A percentile compares a stretch with the other conserved stretches of the same genome.
These are phyloP conservation scores for Ctenosaura bakeri DNA, from an alignment of 2,797 vertebrate genomes.

Conservation along the genomic window DNA sequence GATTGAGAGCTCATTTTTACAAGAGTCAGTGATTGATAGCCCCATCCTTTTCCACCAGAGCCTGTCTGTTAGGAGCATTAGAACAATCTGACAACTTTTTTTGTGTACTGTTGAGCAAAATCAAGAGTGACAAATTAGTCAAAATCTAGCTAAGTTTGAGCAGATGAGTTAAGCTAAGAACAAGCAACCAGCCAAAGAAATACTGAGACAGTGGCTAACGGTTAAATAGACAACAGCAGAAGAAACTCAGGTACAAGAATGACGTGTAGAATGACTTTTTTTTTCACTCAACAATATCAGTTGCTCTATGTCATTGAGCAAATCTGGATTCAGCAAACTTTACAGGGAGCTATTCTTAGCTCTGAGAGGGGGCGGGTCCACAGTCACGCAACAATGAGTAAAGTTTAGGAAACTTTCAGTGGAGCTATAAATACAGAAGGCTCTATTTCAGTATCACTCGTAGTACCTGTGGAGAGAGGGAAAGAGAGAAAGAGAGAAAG, in stretches of 20 bases:
- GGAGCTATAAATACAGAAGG: slow-evolving; percentile 56
- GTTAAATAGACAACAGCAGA: slow-evolving; percentile 26
- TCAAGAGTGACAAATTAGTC: slow-evolving; percentile 24
- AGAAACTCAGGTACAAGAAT: slow-evolving; percentile 8
- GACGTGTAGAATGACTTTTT: background rate
- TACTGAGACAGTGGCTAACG: background rate
- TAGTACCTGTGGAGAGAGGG: slow-evolving; percentile 49
- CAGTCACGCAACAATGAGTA: slow-evolving; percentile 29
- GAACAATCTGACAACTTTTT: background rate
- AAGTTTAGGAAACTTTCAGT: slow-evolving; percentile 22
- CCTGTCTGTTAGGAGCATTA: background rate
- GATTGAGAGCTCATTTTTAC: background rate
- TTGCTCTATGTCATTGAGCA: slow-evolving; percentile 6
- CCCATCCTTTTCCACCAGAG: background rate
- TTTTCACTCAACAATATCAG: background rate
- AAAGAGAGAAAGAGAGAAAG: background rate
- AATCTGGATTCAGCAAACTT: slow-evolving; percentile 45
- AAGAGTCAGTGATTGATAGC: background rate
- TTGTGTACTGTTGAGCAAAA: slow-evolving; percentile 12
- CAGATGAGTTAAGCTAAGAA: slow-evolving; percentile 42
- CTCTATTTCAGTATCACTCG: slow-evolving; percentile 57
- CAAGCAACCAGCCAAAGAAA: slow-evolving; percentile 27
- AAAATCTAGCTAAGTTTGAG: background rate
- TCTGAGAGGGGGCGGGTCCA: slow-evolving; percentile 35
- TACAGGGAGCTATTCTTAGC: slow-evolving; percentile 40